Evolutionary conservation across 2,888 invertebrate species (phyloP).

Genomic region (Meloe dianella): DNA sequence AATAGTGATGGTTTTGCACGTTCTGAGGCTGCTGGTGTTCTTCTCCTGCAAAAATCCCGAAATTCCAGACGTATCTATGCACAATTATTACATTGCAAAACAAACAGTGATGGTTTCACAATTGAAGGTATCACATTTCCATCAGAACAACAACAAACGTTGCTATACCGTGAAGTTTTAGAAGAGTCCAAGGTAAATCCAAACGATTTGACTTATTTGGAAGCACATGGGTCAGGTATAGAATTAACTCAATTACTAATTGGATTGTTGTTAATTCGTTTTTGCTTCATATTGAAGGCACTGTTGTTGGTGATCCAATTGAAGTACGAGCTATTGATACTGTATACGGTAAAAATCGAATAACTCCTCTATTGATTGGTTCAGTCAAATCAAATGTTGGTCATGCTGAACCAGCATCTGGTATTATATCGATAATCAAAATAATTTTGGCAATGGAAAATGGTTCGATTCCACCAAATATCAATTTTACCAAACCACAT

Average conservation of each 20-base stretch:
- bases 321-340: slow-evolving; percentile 84
- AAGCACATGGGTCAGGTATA: slow-evolving; percentile 62
- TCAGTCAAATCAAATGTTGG: slow-evolving; percentile 95
- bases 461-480: slow-evolving; percentile 82
- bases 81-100: slow-evolving; percentile 55
- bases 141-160: slow-evolving; percentile 64
- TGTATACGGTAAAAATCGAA: slow-evolving; percentile 76
- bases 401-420: slow-evolving; percentile 87
- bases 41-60: slow-evolving; percentile 72
- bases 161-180: slow-evolving; percentile 69
- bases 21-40: slow-evolving; percentile 75
- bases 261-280: not conserved
- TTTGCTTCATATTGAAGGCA: slow-evolving; percentile 61
- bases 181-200: slow-evolving; percentile 59
- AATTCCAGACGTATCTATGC: slow-evolving; percentile 62
- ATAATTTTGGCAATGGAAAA: slow-evolving; percentile 77
- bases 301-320: slow-evolving; percentile 88
- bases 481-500: slow-evolving; percentile 67
- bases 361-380: slow-evolving; percentile 75
- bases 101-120: slow-evolving; percentile 55
- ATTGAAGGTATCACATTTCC: slow-evolving; percentile 56
- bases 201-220: too few species aligned
- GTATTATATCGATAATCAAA: slow-evolving; percentile 77
- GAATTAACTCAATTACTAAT: not conserved
- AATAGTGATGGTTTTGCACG: slow-evolving; percentile 81